Evolutionary conservation across 1,140 invertebrate species (phyloP), one percentile per base, ranked within the genome.

Genomic region (Drosophila lowei): DNA sequence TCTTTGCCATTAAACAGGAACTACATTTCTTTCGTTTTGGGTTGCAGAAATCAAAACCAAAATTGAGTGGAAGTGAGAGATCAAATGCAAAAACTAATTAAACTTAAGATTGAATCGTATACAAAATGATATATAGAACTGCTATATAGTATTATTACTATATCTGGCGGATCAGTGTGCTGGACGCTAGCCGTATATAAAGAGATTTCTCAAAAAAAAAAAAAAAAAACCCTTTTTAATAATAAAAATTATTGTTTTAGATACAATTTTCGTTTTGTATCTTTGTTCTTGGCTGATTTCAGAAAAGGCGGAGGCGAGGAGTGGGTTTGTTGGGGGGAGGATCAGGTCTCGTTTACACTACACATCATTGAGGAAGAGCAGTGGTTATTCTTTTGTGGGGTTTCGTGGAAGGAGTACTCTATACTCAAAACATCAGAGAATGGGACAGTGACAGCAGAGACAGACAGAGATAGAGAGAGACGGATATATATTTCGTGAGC

Each of bases 11-110:
- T 47, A 64, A 46, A 34, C 66, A 70, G 65, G 65, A 70, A 70
- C 65, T 70, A 41, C 68, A 70, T 70, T 58, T 58, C 46, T 55
- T 63, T 63, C 18, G 23, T 43, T 55, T 44, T 65, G 16, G 62
- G 43, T 30, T 66, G 50, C 64, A 67, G 54, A 70, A 23, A 59
- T 30, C 50, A 50, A 50, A 59, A 46, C 57, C 44, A 30, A 48
- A 21, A 5, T 38, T 4, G 11, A 11, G 34, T 38, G 34, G 34
- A 38, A 38, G 34, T 13, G 11, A 56, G 65, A 68, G 65, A 68
- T 68, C 65, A 68, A 68, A 47, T 64, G 59, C 59, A 63, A 64
- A 64, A 64, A 63, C 57, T 63, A 55, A 68, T 63, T 67, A 68
- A 55, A 67, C 38, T 66, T 42, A 64, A 23, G 46, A 15, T 44